Percentiles rank a stretch among this genome's conserved stretches.
Conservation (phyloP, 1,140 invertebrate genomes). For the Spodoptera litura region DNA sequence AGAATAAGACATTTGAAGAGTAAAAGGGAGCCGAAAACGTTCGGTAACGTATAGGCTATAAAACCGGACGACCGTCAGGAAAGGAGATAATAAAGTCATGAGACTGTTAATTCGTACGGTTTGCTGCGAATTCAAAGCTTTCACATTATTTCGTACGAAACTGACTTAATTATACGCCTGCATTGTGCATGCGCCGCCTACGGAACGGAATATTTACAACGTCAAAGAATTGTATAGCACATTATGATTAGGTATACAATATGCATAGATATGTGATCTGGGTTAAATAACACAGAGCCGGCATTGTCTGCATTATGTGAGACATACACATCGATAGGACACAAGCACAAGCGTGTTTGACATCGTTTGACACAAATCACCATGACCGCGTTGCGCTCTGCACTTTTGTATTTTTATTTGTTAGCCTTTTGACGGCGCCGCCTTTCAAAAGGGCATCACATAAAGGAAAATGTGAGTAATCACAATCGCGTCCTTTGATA, state of each 20-base stretch:
- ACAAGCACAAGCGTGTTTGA: constrained; percentile 19
- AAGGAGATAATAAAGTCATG: constrained; percentile 43
- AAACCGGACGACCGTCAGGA: constrained; percentile 38
- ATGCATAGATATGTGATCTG: constrained; percentile 3
- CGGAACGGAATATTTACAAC: background rate
- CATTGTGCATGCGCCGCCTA: constrained; percentile 1
- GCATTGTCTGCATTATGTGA: constrained; percentile 13
- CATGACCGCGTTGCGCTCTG: constrained; percentile 20
- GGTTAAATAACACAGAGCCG: constrained; percentile 9
- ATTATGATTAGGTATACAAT: constrained; percentile 2
- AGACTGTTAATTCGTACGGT: constrained; percentile 23
- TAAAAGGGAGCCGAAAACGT: constrained; percentile 30
- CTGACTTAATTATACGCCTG: constrained; percentile 23
- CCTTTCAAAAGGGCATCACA: constrained; percentile 32
- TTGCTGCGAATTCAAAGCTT: constrained; percentile 30
- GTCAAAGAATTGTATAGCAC: background rate
- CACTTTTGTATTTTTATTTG: constrained; percentile 38
- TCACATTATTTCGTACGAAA: constrained; percentile 30
- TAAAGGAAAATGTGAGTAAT: constrained; percentile 40
- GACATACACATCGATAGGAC: constrained; percentile 1
- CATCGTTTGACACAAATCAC: constrained; percentile 45
- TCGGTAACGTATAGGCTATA: constrained; percentile 33
- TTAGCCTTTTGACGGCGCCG: constrained; percentile 26
- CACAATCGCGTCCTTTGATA: constrained; percentile 26
- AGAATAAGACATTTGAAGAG: constrained; percentile 32